phyloP scores from a whole-genome alignment of 1,140 invertebrate genomes.

The Pseudomyrmex flavicornis region DNA sequence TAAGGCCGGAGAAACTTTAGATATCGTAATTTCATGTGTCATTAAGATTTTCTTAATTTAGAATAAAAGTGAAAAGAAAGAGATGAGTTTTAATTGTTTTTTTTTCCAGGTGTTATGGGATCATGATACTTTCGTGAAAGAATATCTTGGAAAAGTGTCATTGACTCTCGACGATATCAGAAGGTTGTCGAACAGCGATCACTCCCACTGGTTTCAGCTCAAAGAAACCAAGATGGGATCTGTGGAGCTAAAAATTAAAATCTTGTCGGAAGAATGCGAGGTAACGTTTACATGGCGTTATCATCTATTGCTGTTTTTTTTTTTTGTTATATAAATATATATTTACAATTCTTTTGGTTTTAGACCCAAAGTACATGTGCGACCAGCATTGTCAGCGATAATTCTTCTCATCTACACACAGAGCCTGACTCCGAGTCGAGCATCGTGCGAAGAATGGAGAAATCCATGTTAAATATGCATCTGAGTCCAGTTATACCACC shows the following conservation, averaged over 20 bases:
- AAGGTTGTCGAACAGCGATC: conserved; percentile 80
- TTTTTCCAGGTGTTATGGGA: conserved; percentile 85
- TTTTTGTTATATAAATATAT: not conserved
- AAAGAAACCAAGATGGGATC: conserved; percentile 82
- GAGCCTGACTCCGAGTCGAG: conserved; percentile 67
- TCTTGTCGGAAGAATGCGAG: conserved; percentile 82
- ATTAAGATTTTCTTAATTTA: not conserved
- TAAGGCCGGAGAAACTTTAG: conserved; percentile 81
- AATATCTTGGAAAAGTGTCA: conserved; percentile 86
- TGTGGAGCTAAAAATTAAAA: conserved; percentile 82
- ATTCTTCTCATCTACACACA: conserved; percentile 72
- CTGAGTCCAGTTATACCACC: conserved; percentile 77
- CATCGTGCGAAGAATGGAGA: conserved; percentile 79
- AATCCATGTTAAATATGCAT: conserved; percentile 78
- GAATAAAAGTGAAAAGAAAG: not conserved
- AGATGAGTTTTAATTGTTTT: conserved; percentile 35
- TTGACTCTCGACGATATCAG: conserved; percentile 85
- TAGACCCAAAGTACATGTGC: conserved; percentile 80
- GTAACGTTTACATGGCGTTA: conserved; percentile 51
- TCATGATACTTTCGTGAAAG: conserved; percentile 86
- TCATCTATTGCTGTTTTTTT: not conserved
- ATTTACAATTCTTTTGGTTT: conserved; percentile 7
- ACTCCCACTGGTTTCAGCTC: conserved; percentile 81
- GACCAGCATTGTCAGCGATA: conserved; percentile 77
- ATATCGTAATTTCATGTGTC: conserved; percentile 82